A percentile compares a stretch with the other conserved stretches of the same genome.
These are phyloP conservation scores for Oligia latruncula DNA, from an alignment of 2,888 invertebrate genomes.

Conservation along the genomic window DNA sequence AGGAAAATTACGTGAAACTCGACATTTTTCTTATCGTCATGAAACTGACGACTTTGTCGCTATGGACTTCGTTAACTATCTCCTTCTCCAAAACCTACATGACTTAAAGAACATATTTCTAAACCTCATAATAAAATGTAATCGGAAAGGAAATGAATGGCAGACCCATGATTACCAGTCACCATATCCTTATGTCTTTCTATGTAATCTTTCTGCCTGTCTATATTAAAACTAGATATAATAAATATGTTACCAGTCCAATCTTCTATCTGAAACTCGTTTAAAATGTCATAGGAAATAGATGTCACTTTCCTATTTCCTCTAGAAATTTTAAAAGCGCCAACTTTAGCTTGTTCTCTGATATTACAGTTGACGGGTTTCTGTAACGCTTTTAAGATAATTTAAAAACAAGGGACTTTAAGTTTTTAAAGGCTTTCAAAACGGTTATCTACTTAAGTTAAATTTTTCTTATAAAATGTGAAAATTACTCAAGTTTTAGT, in stretches of 20 bases:
- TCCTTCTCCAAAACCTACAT: not conserved
- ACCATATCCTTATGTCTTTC: not conserved
- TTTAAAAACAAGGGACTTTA: conserved; percentile 7
- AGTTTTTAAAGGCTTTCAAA: conserved; percentile 9
- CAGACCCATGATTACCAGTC: not conserved
- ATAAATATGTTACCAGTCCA: conserved; percentile 9
- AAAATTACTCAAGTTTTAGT: conserved; percentile 8
- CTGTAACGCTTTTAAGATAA: conserved; percentile 26
- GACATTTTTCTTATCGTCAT: not conserved
- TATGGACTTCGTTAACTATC: not conserved
- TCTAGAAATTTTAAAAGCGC: conserved; percentile 26
- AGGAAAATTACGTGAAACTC: not conserved
- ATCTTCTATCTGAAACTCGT: conserved; percentile 32
- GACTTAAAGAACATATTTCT: not conserved
- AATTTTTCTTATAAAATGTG: conserved; percentile 19
- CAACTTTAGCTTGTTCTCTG: conserved; percentile 1
- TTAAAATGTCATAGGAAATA: conserved; percentile 58
- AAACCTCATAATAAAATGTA: not conserved
- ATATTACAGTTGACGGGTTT: conserved; percentile 38
- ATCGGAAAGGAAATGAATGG: not conserved
- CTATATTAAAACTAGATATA: conserved; percentile 2
- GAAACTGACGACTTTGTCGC: too few species aligned
- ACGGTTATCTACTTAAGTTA: conserved; percentile 3
- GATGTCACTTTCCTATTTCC: conserved; percentile 39
- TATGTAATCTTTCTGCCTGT: not conserved